These are phyloP conservation scores for Stegana nigrithorax DNA, from an alignment of 2,888 invertebrate genomes.

Conservation along the genomic window DNA sequence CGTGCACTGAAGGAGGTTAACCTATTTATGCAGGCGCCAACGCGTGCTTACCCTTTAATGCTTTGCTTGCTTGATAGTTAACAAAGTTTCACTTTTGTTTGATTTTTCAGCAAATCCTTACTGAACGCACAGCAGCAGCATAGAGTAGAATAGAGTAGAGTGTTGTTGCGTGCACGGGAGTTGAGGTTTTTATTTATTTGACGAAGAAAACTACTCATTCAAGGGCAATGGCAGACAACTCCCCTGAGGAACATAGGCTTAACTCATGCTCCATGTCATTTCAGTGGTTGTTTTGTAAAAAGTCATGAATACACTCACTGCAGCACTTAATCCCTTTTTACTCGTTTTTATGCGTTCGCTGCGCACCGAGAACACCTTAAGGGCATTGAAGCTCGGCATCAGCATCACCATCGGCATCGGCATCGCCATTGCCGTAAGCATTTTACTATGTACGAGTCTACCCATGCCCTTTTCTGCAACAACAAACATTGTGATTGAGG, in stretches of 20 bases:
- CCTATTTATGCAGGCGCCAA: no score
- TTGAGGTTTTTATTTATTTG: no score
- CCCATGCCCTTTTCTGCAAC: no score
- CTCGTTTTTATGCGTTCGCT: not conserved
- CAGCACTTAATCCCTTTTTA: constrained; percentile 13
- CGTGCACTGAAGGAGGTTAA: constrained; percentile 23
- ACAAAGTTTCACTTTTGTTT: not conserved
- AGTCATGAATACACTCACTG: constrained; percentile 4
- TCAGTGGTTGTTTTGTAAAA: not conserved
- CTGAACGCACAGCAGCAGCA: no score
- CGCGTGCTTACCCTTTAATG: constrained; percentile 3
- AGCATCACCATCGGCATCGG: no score
- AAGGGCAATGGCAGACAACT: no score
- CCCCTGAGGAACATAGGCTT: not conserved
- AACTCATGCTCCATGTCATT: not conserved
- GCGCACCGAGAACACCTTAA: constrained; percentile 40
- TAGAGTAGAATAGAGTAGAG: no score
- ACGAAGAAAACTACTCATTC: no score
- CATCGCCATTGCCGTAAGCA: constrained; percentile 50
- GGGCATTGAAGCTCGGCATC: no score
- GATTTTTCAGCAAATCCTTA: no score
- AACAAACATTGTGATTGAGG: constrained; percentile 21
- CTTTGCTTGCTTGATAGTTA: no score
- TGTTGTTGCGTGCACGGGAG: no score
- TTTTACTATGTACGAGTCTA: constrained; percentile 50